Evolutionary conservation across 1,140 invertebrate species (phyloP), one percentile per base, ranked within the genome.

Genomic region (Cydia amplana): DNA sequence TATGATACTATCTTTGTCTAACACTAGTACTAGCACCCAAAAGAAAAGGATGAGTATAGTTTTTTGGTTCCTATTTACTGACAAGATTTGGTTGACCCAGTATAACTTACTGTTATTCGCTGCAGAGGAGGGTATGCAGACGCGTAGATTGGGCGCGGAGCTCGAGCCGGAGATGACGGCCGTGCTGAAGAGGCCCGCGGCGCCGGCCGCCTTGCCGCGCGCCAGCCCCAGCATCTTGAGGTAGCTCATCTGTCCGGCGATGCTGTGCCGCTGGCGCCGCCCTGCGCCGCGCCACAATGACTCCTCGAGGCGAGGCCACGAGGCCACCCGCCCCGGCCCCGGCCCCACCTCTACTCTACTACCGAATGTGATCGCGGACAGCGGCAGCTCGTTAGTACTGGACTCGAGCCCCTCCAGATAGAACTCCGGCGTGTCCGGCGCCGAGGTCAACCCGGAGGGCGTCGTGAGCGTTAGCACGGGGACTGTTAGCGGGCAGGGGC

Each of bases 121-220:
- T 4, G 95, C 94, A 23, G 95, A 94, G 74, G 94, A 94, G 14
- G 96, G 95, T 80, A 97, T 96, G 95, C 97, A 96, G 88, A 97
- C 96, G 81, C 97, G 95, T 46, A 98, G 94, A 91, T 98, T 98
- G 40, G 97, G 97, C 40, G 97, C 97, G 80, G 97, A 98, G 74
- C 97, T 97, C 78, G 97, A 97, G 40, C 98, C 98, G 85, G 96
- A 97, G 88, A 99, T 98, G 82, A 99, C 97, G 43, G 98, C 98
- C 40, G 98, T 99, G 86, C 96, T 97, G 94, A 99, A 98, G 74
- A 98, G 95, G 6, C 96, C 94, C 75, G 96, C 96, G 75, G 95
- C 95, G 74, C 94, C 95, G 65, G 95, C 93, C 84, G 96, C 93
- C 92, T 96, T 96, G 93, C 95, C 96, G 79, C 93, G 89, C 82